A percentile compares a stretch with the other conserved stretches of the same genome.
phyloP scores from a whole-genome alignment of 2,888 invertebrate species.

The Andrena trimmerana region DNA sequence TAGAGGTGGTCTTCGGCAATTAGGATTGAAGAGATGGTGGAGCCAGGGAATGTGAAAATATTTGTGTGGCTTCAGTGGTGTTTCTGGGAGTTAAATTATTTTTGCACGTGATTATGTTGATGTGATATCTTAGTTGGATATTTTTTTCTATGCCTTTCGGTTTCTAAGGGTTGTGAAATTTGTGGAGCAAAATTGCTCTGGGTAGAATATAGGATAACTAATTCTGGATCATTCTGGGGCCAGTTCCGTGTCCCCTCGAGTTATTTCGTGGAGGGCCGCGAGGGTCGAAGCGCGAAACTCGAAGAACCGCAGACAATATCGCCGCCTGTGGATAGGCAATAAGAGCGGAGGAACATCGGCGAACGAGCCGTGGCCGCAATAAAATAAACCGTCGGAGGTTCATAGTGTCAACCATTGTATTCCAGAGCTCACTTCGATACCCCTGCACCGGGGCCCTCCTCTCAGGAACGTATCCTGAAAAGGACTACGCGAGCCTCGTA shows the following conservation, averaged over 20 bases:
- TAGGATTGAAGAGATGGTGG: too few species aligned
- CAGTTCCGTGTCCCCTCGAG: slow-evolving; percentile 24
- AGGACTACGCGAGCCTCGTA: slow-evolving; percentile 18
- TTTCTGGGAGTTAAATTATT: too few species aligned
- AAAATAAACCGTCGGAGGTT: slow-evolving; percentile 69
- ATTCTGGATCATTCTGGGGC: slow-evolving; percentile 14
- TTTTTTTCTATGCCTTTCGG: too few species aligned
- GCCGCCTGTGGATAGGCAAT: slow-evolving; percentile 54
- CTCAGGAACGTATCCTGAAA: slow-evolving; percentile 32
- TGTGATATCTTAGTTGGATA: too few species aligned
- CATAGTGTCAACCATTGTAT: slow-evolving; percentile 74
- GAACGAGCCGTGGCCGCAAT: slow-evolving; percentile 61
- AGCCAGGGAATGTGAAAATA: too few species aligned
- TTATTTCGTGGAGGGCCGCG: slow-evolving; percentile 16
- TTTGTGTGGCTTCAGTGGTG: too few species aligned
- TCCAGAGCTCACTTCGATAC: slow-evolving; percentile 54
- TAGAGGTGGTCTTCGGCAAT: too few species aligned
- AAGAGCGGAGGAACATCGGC: slow-evolving; percentile 46
- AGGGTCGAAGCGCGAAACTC: slow-evolving; percentile 31
- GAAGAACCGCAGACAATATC: slow-evolving; percentile 39
- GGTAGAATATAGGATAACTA: too few species aligned
- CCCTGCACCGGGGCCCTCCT: slow-evolving; percentile 23
- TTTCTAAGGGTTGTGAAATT: too few species aligned
- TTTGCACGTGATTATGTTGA: too few species aligned
- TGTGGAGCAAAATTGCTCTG: too few species aligned